Base-by-base conservation (phyloP, 1,140 invertebrate genomes). In the Hyphantria cunea region DNA sequence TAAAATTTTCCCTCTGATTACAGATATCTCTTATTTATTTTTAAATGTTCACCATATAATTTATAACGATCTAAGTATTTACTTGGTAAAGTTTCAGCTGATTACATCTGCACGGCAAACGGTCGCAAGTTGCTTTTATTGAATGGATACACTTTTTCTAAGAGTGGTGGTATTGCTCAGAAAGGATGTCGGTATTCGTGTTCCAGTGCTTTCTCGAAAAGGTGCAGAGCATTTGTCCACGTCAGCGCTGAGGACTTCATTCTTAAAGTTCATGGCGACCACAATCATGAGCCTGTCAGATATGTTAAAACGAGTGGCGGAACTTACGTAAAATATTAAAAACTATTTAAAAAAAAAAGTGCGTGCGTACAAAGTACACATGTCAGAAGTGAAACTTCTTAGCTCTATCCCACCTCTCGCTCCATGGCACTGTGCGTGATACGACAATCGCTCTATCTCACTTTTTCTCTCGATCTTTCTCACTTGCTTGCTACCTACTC, bases 151-250 rank as follows among this genome's bases (percentile, higher is more conserved):
- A 68, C 72, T 6, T 86, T 61, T 55, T 74, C 32, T 10, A 82
- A 63, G 49, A 78, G 64, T 41, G 70, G 73, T 0, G 11, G 1
- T 0, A 64, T 76, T 0, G 14, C 66, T 0, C 31, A 64, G 5
- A 72, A 72, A 11, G 74, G 80, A 0, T 54, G n/a, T 10, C 62
- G 78, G 3, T 84, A 78, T 50, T 67, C 53, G 0, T 85, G 82
- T 17, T 80, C 78, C 8, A 66, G 66, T 31, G n/a, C 14, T 0
- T 5, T 42, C 4, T 70, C 61, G 8, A 68, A 56, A 17, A 44
- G 25, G 0, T 84, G 79, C 37, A 81, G 71, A 49, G 75, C 79
- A 0, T 68, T 70, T 45, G 52, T 73, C 0, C 72, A 74, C n/a
- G 62, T 82, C 6, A 55, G 41, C 5, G 59, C 42, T 0, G 39